A percentile compares a stretch with the other conserved stretches of the same genome.
phyloP scores from a whole-genome alignment of 2,113 vertebrate genomes.

The Phaetusa simplex region DNA sequence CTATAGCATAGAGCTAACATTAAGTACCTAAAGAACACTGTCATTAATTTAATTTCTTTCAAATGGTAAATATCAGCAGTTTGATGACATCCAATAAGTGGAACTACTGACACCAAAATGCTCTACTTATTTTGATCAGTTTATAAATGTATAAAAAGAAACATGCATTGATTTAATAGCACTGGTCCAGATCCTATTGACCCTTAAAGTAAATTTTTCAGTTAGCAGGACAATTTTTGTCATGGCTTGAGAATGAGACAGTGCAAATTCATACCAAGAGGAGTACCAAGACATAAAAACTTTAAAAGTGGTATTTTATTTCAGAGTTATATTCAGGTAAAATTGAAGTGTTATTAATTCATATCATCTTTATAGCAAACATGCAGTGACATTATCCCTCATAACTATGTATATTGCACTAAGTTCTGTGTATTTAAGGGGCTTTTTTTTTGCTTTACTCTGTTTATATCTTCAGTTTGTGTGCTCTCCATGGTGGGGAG shows the following conservation, averaged over 20 bases:
- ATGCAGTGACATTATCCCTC: rapidly evolving
- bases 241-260: not conserved
- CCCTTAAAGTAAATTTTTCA: not conserved
- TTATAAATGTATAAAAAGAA: not conserved
- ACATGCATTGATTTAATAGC: not conserved
- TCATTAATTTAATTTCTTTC: slow-evolving; percentile 15
- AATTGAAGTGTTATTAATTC: not conserved
- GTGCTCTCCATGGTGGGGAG: not conserved
- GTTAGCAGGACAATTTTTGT: not conserved
- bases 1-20: not conserved
- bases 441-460: not conserved
- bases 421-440: not conserved
- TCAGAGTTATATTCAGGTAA: not conserved
- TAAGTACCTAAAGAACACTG: slow-evolving; percentile 2
- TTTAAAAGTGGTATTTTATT: not conserved
- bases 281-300: not conserved
- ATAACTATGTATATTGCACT: not conserved
- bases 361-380: not conserved
- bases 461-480: not conserved
- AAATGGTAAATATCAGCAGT: slow-evolving; percentile 7
- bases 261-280: not conserved
- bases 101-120: not conserved
- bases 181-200: not conserved
- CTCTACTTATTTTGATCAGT: not conserved
- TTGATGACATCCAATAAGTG: not conserved